Evolutionary conservation across 2,113 vertebrate genomes (phyloP), one percentile per base, ranked within the genome.

Genomic region (Myrmophylax atrothorax): DNA sequence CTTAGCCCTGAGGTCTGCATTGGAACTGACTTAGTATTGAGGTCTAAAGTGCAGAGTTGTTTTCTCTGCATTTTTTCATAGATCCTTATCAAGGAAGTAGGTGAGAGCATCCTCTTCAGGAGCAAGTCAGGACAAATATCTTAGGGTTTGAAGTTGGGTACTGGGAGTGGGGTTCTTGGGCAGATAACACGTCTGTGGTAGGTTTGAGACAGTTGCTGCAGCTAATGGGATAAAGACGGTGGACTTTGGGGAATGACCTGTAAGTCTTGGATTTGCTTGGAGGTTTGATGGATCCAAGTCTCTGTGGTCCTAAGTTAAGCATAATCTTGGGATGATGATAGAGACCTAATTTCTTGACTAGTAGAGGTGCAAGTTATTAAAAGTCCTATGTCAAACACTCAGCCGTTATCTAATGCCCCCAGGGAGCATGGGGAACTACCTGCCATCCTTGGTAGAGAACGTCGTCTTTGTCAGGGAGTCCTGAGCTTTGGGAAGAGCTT

Each of bases 31-130:
- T 94, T 92, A 66, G 66, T 92, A 66, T 60, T 92, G 49, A 75
- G 60, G 23, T 60, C 44, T 84, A 5, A 87, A 90, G 56, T 78
- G 37, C 66, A 73, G 80, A 92, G 88, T 38, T 68, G 22, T 95
- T 96, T 93, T 89, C 73, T 87, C 66, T 84, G 44, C 74, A 58
- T 87, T 93, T 97, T 90, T 96, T 72, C 49, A n/a, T 89, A 82
- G 95, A 96, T 93, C 40, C 28, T 86, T 95, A 95, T 96, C 79
- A 2, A 75, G 58, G n/a, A 89, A 90, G 31, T 58, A 89, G 64
- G 78, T 73, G 83, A 84, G 92, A 92, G 25, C 16, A 22, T 94
- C 1, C 1, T 90, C 73, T 93, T 93, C 49, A 87, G 77, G 60
- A 77, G 5, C 94, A 90, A 89, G 94, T 84, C 6, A 3, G 53